Base-by-base conservation (phyloP, 2,113 vertebrate genomes). In the Hystrix brachyura region DNA sequence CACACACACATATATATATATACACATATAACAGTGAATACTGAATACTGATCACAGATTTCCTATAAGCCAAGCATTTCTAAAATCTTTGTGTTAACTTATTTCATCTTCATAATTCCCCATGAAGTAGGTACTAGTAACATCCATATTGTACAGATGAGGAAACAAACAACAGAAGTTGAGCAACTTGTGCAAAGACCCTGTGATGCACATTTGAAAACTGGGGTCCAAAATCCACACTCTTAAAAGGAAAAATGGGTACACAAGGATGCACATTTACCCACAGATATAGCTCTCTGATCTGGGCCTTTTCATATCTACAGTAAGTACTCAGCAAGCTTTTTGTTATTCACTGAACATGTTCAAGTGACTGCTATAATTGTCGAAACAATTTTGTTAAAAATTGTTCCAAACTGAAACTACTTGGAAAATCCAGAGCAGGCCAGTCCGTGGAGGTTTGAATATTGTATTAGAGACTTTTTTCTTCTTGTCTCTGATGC, bases 351-450 rank as follows among this genome's bases (percentile, higher is more conserved):
- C 48, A 64, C 11, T 59, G 51, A 78, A 84, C 76, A 95, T 43
- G 38, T 0, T 80, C 46, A 94, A 95, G 86, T 48, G 84, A 96
- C 9, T 94, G n/a, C 64, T 93, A 32, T 78, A 81, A 88, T 53
- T 91, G 43, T 74, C 90, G 38, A 83, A 90, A 76, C 67, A 94
- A 64, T 34, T 69, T 55, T 0, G 82, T 38, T 7, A 80, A 59
- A 72, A 89, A 57, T 4, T 25, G 7, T 83, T 87, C 34, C 64
- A 90, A 79, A 89, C 43, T 57, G 57, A 94, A 92, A 55, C 69
- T 62, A 55, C 76, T 78, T 94, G 32, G 80, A 71, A 96, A 97
- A 88, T 82, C 64, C 91, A 60, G 38, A 94, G 25, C 76, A 79
- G 94, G 76, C 55, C 69, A 81, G 85, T 84, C 81, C 85, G 72